Evolutionary conservation across 2,797 vertebrate genomes (phyloP), one percentile per base, ranked within the genome.

Genomic region (Poecile montanus): DNA sequence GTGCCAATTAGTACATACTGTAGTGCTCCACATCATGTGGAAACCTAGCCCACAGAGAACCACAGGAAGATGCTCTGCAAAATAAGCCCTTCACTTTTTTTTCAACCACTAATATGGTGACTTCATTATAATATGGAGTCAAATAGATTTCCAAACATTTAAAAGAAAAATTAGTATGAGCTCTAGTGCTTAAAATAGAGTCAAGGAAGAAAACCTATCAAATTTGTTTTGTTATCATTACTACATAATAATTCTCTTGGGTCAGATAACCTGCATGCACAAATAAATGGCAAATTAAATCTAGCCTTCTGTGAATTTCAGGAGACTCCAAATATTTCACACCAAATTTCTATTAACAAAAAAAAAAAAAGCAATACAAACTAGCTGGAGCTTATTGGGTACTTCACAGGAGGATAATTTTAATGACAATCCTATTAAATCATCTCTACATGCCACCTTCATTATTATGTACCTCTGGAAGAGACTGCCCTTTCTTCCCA

Each of bases 351-450:
- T 53, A 60, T 66, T 27, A 2, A 47, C n/a, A n/a, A 61, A 66
- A 87, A 73, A 25, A 50, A 63, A 47, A 63, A 47, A 26, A 10
- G 9, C 15, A 89, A 81, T 48, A 68, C n/a, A 53, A 34, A 88
- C 27, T 71, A 85, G 25, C 50, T 89, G 42, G 36, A 86, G 51
- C 32, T 84, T 63, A 86, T 32, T 80, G 70, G 38, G 36, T 36
- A 81, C 88, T 94, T 85, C 60, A 83, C 48, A 94, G 72, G 85
- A 88, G n/a, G 40, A 89, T 93, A 81, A 78, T 78, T 91, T 88
- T 80, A 94, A 78, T 89, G 40, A 87, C 89, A 93, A 83, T 80
- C 73, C 68, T 89, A 85, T 88, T 85, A 92, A 93, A 91, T 66
- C 62, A 94, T 83, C 58, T 44, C 70, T 62, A 89, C 44, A 44